A percentile compares a stretch with the other conserved stretches of the same genome.
These are phyloP conservation scores for Nebria ingens DNA, from an alignment of 1,140 invertebrate species.

Conservation along the genomic window DNA sequence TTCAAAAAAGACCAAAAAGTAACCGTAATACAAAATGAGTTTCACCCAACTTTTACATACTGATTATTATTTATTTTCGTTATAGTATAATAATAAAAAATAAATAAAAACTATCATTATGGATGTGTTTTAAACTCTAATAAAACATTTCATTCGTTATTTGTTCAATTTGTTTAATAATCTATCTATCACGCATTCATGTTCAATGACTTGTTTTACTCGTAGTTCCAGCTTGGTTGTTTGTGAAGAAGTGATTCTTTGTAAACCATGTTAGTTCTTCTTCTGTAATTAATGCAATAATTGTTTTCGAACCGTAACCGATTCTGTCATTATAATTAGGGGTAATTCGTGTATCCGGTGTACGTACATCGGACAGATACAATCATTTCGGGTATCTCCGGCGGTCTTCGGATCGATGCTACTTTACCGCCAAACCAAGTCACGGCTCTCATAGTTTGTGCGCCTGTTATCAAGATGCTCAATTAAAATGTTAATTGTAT, in stretches of 20 bases:
- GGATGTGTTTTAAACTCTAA: too few species aligned
- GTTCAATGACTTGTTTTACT: not conserved
- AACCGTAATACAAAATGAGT: too few species aligned
- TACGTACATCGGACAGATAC: not conserved
- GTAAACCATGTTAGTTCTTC: not conserved
- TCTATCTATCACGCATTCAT: not conserved
- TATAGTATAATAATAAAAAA: too few species aligned
- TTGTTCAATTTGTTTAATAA: too few species aligned
- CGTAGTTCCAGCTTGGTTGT: not conserved
- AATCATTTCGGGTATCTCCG: not conserved
- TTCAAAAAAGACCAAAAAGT: too few species aligned
- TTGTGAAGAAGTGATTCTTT: not conserved
- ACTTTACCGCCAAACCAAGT: not conserved
- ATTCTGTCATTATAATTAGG: slow-evolving; percentile 6
- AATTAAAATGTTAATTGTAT: not conserved
- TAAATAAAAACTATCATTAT: too few species aligned
- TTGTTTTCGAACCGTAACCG: not conserved
- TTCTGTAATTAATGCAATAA: not conserved
- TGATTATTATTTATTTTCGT: too few species aligned
- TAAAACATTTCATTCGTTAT: too few species aligned
- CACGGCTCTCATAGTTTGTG: not conserved
- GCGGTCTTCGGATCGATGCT: not conserved
- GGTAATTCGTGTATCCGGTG: slow-evolving; percentile 2
- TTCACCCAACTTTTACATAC: too few species aligned
- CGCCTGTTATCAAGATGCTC: not conserved